Evolutionary conservation across 2,113 vertebrate genomes (phyloP).

Genomic region (Himantopus leucocephalus): DNA sequence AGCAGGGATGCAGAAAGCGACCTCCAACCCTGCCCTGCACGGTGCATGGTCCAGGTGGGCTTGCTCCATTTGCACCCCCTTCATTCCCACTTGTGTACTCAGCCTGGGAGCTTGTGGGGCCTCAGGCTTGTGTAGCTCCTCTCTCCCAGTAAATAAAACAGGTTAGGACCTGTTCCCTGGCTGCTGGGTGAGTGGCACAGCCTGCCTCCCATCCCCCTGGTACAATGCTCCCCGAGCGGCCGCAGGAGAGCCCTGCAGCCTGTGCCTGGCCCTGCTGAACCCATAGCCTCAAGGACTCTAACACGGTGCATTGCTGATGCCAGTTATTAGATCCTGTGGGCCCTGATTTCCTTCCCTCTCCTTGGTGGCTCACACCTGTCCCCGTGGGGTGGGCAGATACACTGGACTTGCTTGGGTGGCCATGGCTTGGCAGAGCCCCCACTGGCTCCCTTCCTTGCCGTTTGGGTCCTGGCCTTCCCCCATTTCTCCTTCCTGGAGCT

Average conservation of each 20-base stretch:
- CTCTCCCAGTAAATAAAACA: neutral
- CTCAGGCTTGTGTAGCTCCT: neutral
- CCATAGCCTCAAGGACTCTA: accelerated
- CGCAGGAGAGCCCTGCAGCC: accelerated
- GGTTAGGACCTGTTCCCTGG: neutral
- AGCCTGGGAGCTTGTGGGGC: neutral
- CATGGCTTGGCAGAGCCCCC: neutral
- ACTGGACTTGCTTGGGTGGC: neutral
- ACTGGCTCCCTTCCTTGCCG: accelerated
- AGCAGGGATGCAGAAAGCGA: neutral
- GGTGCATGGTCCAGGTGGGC: accelerated
- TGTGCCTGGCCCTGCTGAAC: neutral
- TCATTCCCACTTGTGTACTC: accelerated
- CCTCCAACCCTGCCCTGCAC: accelerated
- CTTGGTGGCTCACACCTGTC: accelerated
- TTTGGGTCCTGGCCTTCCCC: neutral
- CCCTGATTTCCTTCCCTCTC: neutral
- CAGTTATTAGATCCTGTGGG: neutral
- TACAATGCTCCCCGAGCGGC: accelerated
- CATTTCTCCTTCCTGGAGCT: neutral
- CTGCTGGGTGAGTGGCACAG: accelerated
- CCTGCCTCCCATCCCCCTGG: accelerated
- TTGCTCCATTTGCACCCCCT: neutral
- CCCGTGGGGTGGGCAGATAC: accelerated
- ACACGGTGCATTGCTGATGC: accelerated